phyloP scores from a whole-genome alignment of 2,888 invertebrate genomes.

The Plemyria rubiginata region DNA sequence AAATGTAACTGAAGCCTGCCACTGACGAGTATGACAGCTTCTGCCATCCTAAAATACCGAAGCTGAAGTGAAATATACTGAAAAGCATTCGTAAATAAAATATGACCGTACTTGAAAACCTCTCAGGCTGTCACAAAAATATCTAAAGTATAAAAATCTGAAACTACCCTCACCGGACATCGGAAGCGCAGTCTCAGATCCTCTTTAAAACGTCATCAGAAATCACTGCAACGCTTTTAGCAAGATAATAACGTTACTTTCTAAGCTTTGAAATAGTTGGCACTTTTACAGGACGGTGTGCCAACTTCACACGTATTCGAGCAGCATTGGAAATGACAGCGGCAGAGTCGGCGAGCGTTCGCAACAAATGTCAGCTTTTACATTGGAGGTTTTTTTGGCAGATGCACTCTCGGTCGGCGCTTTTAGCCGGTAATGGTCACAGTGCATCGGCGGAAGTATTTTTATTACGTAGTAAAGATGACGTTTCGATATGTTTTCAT shows the following conservation, averaged over 20 bases:
- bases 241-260: conserved; percentile 34
- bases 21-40: too few relatives aligned
- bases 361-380: conserved; percentile 36
- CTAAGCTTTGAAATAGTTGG: conserved; percentile 33
- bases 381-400: conserved; percentile 37
- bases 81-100: background rate
- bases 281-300: conserved; percentile 30
- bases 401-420: conserved; percentile 46
- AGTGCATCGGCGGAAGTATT: conserved; percentile 20
- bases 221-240: conserved; percentile 29
- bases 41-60: too few relatives aligned
- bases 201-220: conserved; percentile 36
- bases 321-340: conserved; percentile 43
- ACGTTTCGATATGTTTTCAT: background rate
- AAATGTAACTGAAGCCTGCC: too few relatives aligned
- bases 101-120: conserved; percentile 1
- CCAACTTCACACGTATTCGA: conserved; percentile 34
- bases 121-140: background rate
- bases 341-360: conserved; percentile 23
- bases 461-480: conserved; percentile 4
- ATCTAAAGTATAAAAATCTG: conserved; percentile 1
- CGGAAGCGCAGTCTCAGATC: conserved; percentile 15
- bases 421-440: conserved; percentile 41
- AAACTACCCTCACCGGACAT: conserved; percentile 14
- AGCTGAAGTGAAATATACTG: too few relatives aligned